These are phyloP conservation scores for Allobates femoralis DNA, from an alignment of 2,797 vertebrate species.

Conservation along the genomic window DNA sequence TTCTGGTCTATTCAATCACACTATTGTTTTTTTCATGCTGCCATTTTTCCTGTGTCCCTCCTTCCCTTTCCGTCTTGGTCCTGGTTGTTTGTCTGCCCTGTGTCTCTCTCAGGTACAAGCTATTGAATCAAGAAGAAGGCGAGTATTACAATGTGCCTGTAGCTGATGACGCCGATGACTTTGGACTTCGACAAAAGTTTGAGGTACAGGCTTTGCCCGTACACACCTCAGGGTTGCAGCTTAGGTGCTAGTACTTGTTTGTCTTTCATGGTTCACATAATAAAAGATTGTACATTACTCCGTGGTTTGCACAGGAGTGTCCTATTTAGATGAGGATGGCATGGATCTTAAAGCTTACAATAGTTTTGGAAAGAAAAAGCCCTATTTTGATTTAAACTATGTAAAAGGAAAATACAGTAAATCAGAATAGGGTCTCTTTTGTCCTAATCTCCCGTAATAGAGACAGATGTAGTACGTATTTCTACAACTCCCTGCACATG, in stretches of 20 bases:
- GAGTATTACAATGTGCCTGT: constrained; percentile 95
- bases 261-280: background rate
- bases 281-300: background rate
- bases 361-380: background rate
- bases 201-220: constrained; percentile 71
- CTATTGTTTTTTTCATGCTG: constrained; percentile 16
- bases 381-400: background rate
- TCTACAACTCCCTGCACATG: too few relatives aligned
- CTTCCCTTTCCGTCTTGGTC: constrained; percentile 30
- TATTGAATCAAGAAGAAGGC: constrained; percentile 92
- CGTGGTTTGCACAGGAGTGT: background rate
- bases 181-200: constrained; percentile 76
- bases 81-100: constrained; percentile 49
- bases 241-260: constrained; percentile 30
- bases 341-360: background rate
- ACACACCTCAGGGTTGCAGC: constrained; percentile 11
- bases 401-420: background rate
- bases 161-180: constrained; percentile 80
- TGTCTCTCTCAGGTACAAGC: constrained; percentile 81
- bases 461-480: too few relatives aligned
- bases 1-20: background rate
- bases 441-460: background rate
- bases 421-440: background rate
- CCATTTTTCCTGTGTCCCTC: constrained; percentile 60
- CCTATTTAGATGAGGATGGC: background rate